Evolutionary conservation across 2,888 invertebrate species (phyloP), one percentile per base, ranked within the genome.

Genomic region (Plebejus melissa): DNA sequence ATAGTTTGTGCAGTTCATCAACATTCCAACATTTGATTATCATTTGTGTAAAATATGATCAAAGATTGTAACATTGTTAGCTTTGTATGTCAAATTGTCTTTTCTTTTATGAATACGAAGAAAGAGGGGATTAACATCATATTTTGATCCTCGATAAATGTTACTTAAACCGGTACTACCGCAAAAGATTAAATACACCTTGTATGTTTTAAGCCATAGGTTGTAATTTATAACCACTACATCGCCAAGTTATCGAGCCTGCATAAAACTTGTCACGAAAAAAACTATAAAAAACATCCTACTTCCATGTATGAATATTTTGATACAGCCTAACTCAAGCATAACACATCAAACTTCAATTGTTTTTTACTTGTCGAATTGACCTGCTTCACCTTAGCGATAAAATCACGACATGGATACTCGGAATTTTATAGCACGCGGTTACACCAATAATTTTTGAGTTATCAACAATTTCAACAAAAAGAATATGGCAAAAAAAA

Each of bases 301-400:
- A 65, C 65, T 65, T 65, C 65, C 65, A 65, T 65, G 65, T 5
- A 65, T 65, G 65, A 65, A 65, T 65, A 65, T 65, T 65, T 65
- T 65, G 36, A 65, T 65, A 36, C 65, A 32, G 13, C 71, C 50
- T 22, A 46, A 71, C 28, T 41, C 46, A 71, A 71, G 6, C 46
- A 9, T 46, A 41, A 70, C 22, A n/a, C 22, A 72, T 22, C 28
- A 50, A 50, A 32, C 54, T 22, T 36, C 32, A 11, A 54, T 50
- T 36, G 50, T 72, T 72, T 72, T 32, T 50, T 72, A 16, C 16
- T 50, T 50, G 72, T 72, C 46, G 9, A 46, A 54, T 50, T 54
- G 72, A 72, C 72, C 50, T 46, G 46, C 46, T 46, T 71, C 71
- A 71, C 71, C 71, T 71, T 13, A 22, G 46, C 13, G 72, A 72